phyloP scores from a whole-genome alignment of 2,797 vertebrate genomes.

The Macropus fuliginosus region DNA sequence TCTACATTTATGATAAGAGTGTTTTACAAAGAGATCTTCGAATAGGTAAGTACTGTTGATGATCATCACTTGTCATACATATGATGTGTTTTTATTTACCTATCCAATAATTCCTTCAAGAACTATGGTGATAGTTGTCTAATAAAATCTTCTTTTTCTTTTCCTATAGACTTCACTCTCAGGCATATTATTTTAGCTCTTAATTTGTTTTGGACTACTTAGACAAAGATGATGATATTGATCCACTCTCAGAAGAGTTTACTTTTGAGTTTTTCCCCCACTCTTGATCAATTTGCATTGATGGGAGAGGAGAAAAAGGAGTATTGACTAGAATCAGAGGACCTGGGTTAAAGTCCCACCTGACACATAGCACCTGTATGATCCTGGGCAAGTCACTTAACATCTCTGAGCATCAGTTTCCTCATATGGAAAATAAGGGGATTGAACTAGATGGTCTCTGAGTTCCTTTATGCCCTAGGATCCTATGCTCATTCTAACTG shows the following conservation, averaged over 20 bases:
- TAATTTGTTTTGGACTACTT: conserved; percentile 25
- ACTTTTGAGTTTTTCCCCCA: neutral
- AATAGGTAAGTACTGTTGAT: conserved; percentile 90
- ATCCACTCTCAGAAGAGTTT: neutral
- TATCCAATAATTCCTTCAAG: conserved; percentile 22
- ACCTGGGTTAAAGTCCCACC: neutral
- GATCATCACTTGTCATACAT: conserved; percentile 58
- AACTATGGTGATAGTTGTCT: conserved; percentile 47
- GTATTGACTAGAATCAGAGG: neutral
- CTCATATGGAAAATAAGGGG: neutral
- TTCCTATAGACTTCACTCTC: conserved; percentile 46
- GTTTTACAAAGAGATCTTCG: conserved; percentile 96
- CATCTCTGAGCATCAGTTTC: neutral
- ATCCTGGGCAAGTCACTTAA: neutral
- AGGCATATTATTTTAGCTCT: conserved; percentile 47
- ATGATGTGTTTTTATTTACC: conserved; percentile 41
- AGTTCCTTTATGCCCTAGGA: neutral
- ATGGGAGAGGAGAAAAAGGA: neutral
- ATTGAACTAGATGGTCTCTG: neutral
- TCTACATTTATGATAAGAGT: conserved; percentile 97
- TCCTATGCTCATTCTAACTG: neutral
- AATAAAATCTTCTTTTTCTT: conserved; percentile 19
- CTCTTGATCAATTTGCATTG: neutral
- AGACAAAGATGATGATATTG: neutral
- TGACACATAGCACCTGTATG: neutral